A percentile compares a stretch with the other conserved stretches of the same genome.
These are phyloP conservation scores for Silurus asotus DNA, from an alignment of 2,113 vertebrate genomes.

Conservation along the genomic window DNA sequence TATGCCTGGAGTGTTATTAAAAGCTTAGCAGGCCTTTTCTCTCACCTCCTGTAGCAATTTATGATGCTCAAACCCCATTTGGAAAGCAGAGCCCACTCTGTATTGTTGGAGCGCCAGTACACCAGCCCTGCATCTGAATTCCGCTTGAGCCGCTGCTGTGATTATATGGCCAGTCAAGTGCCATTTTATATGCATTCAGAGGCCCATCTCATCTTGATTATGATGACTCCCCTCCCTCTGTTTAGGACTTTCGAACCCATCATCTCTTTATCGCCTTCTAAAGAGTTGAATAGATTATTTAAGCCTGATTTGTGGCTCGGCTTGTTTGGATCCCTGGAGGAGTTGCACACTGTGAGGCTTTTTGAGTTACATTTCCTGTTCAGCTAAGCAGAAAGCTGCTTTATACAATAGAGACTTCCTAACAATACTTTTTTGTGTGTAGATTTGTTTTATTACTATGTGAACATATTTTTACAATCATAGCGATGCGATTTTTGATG, in stretches of 20 bases:
- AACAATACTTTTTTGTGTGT: background rate
- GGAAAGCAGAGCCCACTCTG: slow-evolving; percentile 37
- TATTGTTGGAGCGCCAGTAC: slow-evolving; percentile 19
- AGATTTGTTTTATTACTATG: background rate
- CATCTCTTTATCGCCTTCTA: slow-evolving; percentile 50
- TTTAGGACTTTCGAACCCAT: slow-evolving; percentile 52
- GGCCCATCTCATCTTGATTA: slow-evolving; percentile 66
- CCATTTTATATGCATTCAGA: slow-evolving; percentile 66
- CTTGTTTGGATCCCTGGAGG: slow-evolving; percentile 36
- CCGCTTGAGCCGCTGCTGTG: slow-evolving; percentile 52
- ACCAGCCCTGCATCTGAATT: slow-evolving; percentile 57
- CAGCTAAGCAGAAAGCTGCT: slow-evolving; percentile 10
- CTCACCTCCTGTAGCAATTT: slow-evolving; percentile 48
- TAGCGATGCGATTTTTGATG: background rate
- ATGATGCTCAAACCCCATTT: slow-evolving; percentile 37
- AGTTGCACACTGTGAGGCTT: slow-evolving; percentile 22
- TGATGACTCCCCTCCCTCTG: slow-evolving; percentile 53
- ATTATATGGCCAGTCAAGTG: slow-evolving; percentile 65
- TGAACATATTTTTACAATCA: background rate
- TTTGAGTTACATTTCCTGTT: slow-evolving; percentile 34
- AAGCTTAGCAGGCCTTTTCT: slow-evolving; percentile 47
- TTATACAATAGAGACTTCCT: background rate
- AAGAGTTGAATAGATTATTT: slow-evolving; percentile 54
- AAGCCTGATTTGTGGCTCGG: slow-evolving; percentile 52
- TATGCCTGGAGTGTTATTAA: slow-evolving; percentile 49